Evolutionary conservation across 2,113 vertebrate genomes (phyloP).

Genomic region (Petromus typicus): DNA sequence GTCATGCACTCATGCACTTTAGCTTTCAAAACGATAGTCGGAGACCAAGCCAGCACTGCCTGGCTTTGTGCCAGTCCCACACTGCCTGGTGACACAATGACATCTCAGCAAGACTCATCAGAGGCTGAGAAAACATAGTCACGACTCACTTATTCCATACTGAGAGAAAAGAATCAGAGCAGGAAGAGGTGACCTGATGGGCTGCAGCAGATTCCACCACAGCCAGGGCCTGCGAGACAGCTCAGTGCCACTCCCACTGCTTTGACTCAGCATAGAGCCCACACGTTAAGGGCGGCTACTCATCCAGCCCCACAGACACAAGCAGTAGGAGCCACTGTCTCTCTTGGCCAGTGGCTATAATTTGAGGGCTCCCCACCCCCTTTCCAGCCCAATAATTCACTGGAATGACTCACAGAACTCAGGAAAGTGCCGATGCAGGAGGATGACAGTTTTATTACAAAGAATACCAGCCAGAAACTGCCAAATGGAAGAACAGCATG

Average conservation of each 20-base stretch:
- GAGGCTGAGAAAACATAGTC: background rate
- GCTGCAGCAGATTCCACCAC: background rate
- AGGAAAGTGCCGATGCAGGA: background rate
- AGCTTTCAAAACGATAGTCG: background rate
- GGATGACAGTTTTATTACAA: background rate
- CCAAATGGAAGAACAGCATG: background rate
- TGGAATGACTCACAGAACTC: background rate
- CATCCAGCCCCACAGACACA: background rate
- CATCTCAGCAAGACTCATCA: background rate
- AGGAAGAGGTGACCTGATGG: background rate
- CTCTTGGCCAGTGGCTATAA: background rate
- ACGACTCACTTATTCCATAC: background rate
- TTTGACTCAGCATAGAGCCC: background rate
- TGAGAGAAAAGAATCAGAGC: background rate
- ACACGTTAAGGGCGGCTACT: background rate
- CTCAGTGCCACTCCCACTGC: background rate
- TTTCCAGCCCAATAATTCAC: background rate
- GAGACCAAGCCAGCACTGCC: background rate
- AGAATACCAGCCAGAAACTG: background rate
- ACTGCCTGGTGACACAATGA: background rate
- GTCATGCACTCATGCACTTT: background rate
- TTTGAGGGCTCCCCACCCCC: background rate
- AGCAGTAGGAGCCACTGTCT: background rate
- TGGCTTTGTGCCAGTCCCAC: background rate
- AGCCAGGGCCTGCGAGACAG: background rate